A percentile compares a stretch with the other conserved stretches of the same genome.
Conservation (phyloP, 1,140 invertebrate species). For the Lepidotrigona ventralis region DNA sequence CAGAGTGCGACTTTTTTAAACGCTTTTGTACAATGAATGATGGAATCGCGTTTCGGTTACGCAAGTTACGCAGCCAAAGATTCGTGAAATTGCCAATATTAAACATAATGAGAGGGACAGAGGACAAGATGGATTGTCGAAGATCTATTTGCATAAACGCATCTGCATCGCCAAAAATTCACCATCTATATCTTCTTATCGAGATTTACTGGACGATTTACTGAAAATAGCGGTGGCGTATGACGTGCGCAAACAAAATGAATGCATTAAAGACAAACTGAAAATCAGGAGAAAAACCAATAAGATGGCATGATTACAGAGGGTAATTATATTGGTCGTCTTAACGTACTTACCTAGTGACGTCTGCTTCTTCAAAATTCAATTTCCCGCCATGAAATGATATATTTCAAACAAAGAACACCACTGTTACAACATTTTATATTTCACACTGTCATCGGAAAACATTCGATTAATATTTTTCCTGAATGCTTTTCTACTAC, state of each 20-base stretch:
- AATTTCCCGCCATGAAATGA: slow-evolving; percentile 36
- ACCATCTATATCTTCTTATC: slow-evolving; percentile 24
- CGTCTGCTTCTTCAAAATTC: slow-evolving; percentile 21
- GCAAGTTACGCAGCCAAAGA: slow-evolving; percentile 25
- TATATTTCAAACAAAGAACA: slow-evolving; percentile 12
- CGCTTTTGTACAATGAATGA: slow-evolving; percentile 10
- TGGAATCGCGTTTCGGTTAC: slow-evolving; percentile 32
- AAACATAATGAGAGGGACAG: slow-evolving; percentile 22
- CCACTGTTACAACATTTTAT: slow-evolving; percentile 37
- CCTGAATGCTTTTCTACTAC: slow-evolving; percentile 5
- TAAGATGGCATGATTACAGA: neutral
- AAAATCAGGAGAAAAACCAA: neutral
- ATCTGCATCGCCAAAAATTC: slow-evolving; percentile 44
- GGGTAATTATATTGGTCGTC: neutral
- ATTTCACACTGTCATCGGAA: slow-evolving; percentile 8
- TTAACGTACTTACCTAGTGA: slow-evolving; percentile 45
- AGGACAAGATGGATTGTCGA: slow-evolving; percentile 8
- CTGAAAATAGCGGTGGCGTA: slow-evolving; percentile 33
- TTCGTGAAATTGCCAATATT: slow-evolving; percentile 20
- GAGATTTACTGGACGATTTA: slow-evolving; percentile 4
- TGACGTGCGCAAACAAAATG: slow-evolving; percentile 29
- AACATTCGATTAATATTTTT: slow-evolving; percentile 1
- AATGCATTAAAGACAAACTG: slow-evolving; percentile 14
- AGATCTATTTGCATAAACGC: slow-evolving; percentile 37
- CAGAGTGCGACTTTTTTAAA: neutral